A percentile compares a stretch with the other conserved stretches of the same genome.
phyloP scores from a whole-genome alignment of 2,113 vertebrate species.

The Neoarius graeffei region DNA sequence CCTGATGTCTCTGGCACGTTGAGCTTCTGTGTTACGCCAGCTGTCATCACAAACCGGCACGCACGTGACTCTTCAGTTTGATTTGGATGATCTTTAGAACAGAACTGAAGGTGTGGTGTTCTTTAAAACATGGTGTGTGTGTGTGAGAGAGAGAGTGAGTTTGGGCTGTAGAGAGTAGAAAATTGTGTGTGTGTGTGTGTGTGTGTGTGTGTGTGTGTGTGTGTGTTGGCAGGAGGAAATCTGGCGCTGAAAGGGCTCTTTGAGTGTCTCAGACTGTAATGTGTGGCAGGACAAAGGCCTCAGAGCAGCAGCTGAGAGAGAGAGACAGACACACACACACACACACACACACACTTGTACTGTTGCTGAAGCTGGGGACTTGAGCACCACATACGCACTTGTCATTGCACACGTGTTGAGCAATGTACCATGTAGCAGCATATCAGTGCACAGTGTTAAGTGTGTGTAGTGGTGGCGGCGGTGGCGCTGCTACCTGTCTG shows the following conservation, averaged over 20 bases:
- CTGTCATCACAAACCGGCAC: conserved; percentile 39
- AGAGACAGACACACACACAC: not conserved
- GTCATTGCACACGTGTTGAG: conserved; percentile 35
- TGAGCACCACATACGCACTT: conserved; percentile 31
- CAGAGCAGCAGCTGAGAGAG: conserved; percentile 73
- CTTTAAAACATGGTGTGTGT: conserved; percentile 26
- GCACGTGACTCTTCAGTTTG: conserved; percentile 19
- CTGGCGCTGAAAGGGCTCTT: conserved; percentile 80
- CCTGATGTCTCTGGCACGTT: not conserved
- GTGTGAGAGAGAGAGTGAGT: not conserved
- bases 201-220: conserved; percentile 13
- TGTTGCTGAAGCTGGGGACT: conserved; percentile 55
- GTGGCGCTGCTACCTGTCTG: no score
- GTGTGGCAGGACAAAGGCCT: conserved; percentile 81
- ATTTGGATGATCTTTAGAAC: conserved; percentile 32
- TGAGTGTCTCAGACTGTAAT: conserved; percentile 80
- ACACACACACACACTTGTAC: conserved; percentile 65
- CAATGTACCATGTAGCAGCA: not conserved
- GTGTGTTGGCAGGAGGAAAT: conserved; percentile 38
- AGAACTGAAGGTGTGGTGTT: conserved; percentile 27
- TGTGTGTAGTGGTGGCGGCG: not conserved
- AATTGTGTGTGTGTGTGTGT: conserved; percentile 11
- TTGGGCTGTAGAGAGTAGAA: not conserved
- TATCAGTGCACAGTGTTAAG: not conserved
- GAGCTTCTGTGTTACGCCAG: conserved; percentile 33